These are phyloP conservation scores for Drosophila nr. fundita DNA, from an alignment of 2,888 invertebrate species.

Conservation along the genomic window DNA sequence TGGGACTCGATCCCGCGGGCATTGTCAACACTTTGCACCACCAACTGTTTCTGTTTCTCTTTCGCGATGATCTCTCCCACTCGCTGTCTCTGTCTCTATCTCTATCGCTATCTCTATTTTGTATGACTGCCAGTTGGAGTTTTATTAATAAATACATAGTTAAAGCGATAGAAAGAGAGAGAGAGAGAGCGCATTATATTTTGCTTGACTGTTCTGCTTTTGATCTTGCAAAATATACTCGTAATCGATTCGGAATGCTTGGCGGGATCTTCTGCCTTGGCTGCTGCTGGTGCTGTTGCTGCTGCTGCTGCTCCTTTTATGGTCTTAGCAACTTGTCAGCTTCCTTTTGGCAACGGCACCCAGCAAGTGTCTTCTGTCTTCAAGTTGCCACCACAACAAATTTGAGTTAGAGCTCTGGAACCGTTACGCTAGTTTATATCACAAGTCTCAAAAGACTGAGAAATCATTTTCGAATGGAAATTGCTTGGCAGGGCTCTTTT, in stretches of 20 bases:
- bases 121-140: conserved; percentile 61
- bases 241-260: conserved; percentile 83
- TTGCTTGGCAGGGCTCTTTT: background rate
- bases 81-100: conserved; percentile 5
- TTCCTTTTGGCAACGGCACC: conserved; percentile 79
- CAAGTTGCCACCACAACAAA: conserved; percentile 46
- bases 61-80: conserved; percentile 31
- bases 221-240: conserved; percentile 73
- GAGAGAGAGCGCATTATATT: background rate
- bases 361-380: conserved; percentile 75
- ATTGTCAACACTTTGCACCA: conserved; percentile 80
- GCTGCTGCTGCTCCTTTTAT: conserved; percentile 29
- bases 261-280: conserved; percentile 65
- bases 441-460: background rate
- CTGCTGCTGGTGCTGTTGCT: conserved; percentile 20
- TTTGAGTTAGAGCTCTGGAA: conserved; percentile 51
- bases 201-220: conserved; percentile 40
- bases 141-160: conserved; percentile 72
- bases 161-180: conserved; percentile 3
- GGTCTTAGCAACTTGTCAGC: conserved; percentile 75
- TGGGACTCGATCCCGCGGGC: conserved; percentile 49
- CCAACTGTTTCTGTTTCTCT: conserved; percentile 69
- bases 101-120: background rate
- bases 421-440: conserved; percentile 68
- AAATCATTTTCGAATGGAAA: conserved; percentile 17